Evolutionary conservation across 1,140 invertebrate species (phyloP).

Genomic region (Papilio dardanus): DNA sequence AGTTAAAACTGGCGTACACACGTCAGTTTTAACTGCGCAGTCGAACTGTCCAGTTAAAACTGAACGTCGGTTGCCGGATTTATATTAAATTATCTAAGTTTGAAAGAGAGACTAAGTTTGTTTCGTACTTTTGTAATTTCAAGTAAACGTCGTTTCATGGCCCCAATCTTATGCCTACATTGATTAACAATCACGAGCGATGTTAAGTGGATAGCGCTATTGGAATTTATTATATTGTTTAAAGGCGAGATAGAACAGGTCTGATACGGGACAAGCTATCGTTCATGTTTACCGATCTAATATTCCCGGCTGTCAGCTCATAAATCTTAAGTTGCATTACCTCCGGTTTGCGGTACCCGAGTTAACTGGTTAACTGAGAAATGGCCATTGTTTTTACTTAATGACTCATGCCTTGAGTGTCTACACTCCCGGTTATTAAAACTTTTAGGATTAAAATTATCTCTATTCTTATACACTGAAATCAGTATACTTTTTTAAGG

Average conservation of each 20-base stretch:
- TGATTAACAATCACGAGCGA: conserved; percentile 55
- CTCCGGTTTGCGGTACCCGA: conserved; percentile 25
- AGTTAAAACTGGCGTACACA: too few relatives aligned
- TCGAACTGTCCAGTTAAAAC: too few relatives aligned
- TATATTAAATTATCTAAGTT: too few relatives aligned
- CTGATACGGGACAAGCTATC: conserved; percentile 36
- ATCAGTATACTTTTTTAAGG: too few relatives aligned
- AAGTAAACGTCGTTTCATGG: conserved; percentile 34
- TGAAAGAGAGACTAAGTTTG: not conserved
- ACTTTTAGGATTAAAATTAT: too few relatives aligned
- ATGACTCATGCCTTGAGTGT: conserved; percentile 18
- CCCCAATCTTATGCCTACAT: conserved; percentile 45
- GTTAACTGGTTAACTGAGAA: conserved; percentile 21
- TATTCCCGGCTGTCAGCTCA: conserved; percentile 30
- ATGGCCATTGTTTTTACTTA: conserved; percentile 27
- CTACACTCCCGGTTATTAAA: not conserved
- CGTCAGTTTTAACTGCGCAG: too few relatives aligned
- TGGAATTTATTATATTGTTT: conserved; percentile 45
- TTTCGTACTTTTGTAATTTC: not conserved
- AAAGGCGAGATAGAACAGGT: conserved; percentile 38
- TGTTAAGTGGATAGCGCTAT: conserved; percentile 51
- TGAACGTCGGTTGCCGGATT: too few relatives aligned
- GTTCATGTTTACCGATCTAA: conserved; percentile 37
- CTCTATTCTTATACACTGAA: too few relatives aligned
- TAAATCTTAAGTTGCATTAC: conserved; percentile 30